Evolutionary conservation across 2,888 invertebrate genomes (phyloP), one percentile per base, ranked within the genome.

Genomic region (Mimas tiliae): DNA sequence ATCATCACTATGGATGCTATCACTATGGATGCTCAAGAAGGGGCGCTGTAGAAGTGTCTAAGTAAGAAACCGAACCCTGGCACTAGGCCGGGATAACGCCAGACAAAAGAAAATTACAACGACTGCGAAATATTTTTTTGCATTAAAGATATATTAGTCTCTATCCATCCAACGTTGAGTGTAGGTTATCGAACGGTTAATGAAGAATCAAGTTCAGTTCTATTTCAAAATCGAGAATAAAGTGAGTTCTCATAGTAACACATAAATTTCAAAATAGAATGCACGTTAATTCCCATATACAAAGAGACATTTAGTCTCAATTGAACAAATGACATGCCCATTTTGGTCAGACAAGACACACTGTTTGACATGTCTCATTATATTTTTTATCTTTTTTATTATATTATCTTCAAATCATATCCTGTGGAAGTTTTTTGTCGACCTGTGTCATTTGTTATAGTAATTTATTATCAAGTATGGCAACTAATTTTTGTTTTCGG

Each of bases 241-340:
- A 42, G 42, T 42, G 58, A 58, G 16, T 42, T 58, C 6, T 0
- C 1, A 19, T 38, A 19, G 58, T 58, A 42, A 12, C 7, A 16
- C 11, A n/a, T 12, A n/a, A 6, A 38, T 42, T 38, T 19, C 0
- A 58, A 42, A 27, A 27, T 58, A 42, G 16, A n/a, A 11, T 12
- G 42, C 19, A 38, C 38, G 38, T 58, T 42, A 58, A 58, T 42
- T 58, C 58, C 58, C 58, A 4, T 19, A 58, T 19, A 58, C 42
- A 58, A 58, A 38, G 12, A 12, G 42, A 19, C 58, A 58, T 58
- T 58, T 58, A 58, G 58, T 58, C 42, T 42, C 58, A 58, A 58
- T 58, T 42, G 58, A 42, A 19, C 38, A 42, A 9, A 42, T 58
- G 58, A 38, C 42, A 58, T 58, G 19, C 1, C 42, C 42, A 42